Base-by-base conservation (phyloP, 2,113 vertebrate genomes). In the Mirounga angustirostris region DNA sequence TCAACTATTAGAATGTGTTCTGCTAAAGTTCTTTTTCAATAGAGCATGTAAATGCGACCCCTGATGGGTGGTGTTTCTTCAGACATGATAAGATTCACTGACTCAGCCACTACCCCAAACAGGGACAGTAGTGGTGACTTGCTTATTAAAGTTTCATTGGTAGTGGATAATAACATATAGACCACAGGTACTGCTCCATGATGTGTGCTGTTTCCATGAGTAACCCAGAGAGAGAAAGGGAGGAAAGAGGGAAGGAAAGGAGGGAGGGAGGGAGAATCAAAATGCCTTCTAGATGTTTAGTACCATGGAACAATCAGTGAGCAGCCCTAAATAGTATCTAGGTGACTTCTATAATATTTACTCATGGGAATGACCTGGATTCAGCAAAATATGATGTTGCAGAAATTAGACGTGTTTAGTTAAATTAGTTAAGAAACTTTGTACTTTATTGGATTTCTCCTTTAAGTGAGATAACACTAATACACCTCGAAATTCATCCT, bases 31-130 rank as follows among this genome's bases (percentile, higher is more conserved):
- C 97, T 98, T 98, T 98, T 97, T 97, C 98, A 98, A 76, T 83
- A 83, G 97, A 98, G 97, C 97, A 97, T 95, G 83, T 98, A 99
- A 99, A 98, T 98, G 94, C 98, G 97, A 98, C 96, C 97, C 97
- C 97, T 98, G 91, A 96, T 98, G 98, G 96, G 92, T 98, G 97
- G 97, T 81, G 58, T 96, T 96, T 93, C 82, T 98, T 95, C 43
- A 97, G 69, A 98, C 95, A 96, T 98, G 97, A 98, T 98, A 98
- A 97, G 97, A 98, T 98, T 98, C 87, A 95, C 74, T 91, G 97
- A 98, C 52, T 88, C 94, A 96, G 95, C 15, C 74, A 79, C 11
- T 91, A 19, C 10, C 79, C 43, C 86, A 74, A 89, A 80, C 78
- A 89, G 97, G n/a, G 26, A 83, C 7, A 90, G 73, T 0, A 7